Percentiles rank a stretch among this genome's conserved stretches.
These are phyloP conservation scores for Dipodomys ordii DNA, from an alignment of 2,113 vertebrate genomes.

Conservation along the genomic window DNA sequence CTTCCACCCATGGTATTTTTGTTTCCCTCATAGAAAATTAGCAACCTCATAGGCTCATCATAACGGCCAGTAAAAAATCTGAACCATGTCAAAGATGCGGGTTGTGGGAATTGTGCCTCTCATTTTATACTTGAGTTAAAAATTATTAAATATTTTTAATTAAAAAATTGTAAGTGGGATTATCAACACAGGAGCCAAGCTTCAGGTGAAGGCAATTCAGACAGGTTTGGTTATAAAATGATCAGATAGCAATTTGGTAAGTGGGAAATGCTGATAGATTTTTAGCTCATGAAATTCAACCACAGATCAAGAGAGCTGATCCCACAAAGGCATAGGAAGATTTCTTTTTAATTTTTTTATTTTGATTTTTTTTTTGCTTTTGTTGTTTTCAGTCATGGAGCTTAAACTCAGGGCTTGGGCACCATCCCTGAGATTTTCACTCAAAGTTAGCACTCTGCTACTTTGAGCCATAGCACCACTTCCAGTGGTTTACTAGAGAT, in stretches of 20 bases:
- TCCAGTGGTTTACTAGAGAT: no score
- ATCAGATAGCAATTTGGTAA: not conserved
- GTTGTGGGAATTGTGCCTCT: not conserved
- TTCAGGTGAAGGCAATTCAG: conserved; percentile 39
- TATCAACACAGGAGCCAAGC: not conserved
- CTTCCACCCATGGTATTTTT: not conserved
- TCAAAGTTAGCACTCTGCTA: no score
- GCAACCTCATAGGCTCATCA: not conserved
- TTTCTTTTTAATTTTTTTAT: not conserved
- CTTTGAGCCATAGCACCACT: no score
- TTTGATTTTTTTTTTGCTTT: no score
- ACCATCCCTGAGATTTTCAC: no score
- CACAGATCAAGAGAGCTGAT: not conserved
- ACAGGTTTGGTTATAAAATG: not conserved
- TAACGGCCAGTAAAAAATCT: not conserved
- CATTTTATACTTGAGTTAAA: conserved; percentile 42
- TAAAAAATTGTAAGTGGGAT: not conserved
- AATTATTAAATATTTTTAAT: conserved; percentile 28
- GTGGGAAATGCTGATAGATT: conserved; percentile 32
- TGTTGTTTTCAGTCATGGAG: no score
- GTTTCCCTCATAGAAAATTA: not conserved
- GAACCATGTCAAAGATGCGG: not conserved
- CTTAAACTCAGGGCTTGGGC: no score
- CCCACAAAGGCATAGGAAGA: not conserved
- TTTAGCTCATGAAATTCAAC: conserved; percentile 22